Percentiles rank a stretch among this genome's conserved stretches.
Conservation (phyloP, 2,797 vertebrate species). For the Brachyalestes nurse region DNA sequence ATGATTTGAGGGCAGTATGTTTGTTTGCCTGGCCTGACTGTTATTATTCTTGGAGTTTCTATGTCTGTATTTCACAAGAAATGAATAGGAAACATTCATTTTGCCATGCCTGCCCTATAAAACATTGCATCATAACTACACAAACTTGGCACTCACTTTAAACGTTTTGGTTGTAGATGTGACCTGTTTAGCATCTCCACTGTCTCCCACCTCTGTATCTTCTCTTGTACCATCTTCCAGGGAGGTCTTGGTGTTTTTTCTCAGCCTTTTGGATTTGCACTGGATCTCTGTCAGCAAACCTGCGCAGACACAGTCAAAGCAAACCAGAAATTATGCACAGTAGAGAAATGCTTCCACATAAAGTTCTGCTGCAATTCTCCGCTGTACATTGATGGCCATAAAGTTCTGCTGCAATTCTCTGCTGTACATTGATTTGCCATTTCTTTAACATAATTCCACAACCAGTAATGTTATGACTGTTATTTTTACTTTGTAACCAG, state of each 20-base stretch:
- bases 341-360: not conserved
- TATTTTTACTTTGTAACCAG: not conserved
- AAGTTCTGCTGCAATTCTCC: too few relatives aligned
- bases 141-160: slow-evolving; percentile 66
- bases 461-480: not conserved
- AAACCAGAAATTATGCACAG: not conserved
- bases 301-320: slow-evolving; percentile 61
- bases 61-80: too few relatives aligned
- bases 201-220: slow-evolving; percentile 81
- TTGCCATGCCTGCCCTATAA: too few relatives aligned
- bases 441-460: too few relatives aligned
- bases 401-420: too few relatives aligned
- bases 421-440: too few relatives aligned
- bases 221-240: slow-evolving; percentile 78
- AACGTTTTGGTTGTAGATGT: slow-evolving; percentile 88
- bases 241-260: slow-evolving; percentile 88
- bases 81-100: too few relatives aligned
- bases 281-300: slow-evolving; percentile 98
- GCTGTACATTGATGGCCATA: too few relatives aligned
- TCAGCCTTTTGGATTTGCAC: slow-evolving; percentile 95
- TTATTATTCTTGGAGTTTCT: too few relatives aligned
- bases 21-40: too few relatives aligned
- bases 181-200: slow-evolving; percentile 86
- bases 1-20: too few relatives aligned
- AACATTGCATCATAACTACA: not conserved